A percentile compares a stretch with the other conserved stretches of the same genome.
phyloP scores from a whole-genome alignment of 2,113 vertebrate genomes.

The Bos javanicus region DNA sequence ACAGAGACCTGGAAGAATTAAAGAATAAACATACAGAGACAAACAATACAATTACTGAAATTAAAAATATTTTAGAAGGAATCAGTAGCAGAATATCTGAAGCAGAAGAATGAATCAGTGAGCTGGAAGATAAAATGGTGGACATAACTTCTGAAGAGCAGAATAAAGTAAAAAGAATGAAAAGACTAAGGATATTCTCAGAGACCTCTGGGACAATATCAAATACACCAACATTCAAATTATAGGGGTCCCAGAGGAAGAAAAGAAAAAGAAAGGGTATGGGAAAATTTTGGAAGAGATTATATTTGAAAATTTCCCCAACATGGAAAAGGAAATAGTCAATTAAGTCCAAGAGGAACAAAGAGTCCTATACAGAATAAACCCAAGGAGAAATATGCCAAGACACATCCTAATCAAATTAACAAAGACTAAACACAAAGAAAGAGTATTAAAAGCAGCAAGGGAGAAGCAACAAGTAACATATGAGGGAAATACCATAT shows the following conservation, averaged over 20 bases:
- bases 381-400: not conserved
- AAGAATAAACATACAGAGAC: not conserved
- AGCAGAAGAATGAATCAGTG: not conserved
- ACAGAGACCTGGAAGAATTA: not conserved
- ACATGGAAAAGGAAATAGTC: not conserved
- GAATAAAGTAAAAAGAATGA: not conserved
- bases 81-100: not conserved
- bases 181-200: not conserved
- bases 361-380: not conserved
- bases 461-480: not conserved
- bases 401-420: not conserved
- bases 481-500: not conserved
- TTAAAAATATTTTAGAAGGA: not conserved
- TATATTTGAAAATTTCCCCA: not conserved
- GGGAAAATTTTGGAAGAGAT: not conserved
- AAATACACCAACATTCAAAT: not conserved
- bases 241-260: not conserved
- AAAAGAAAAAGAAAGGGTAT: not conserved
- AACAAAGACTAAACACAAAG: not conserved
- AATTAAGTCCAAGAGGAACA: not conserved
- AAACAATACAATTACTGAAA: not conserved
- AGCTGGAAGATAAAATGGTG: not conserved
- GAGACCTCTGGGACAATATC: not conserved
- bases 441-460: not conserved
- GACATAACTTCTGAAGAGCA: not conserved